Base-by-base conservation (phyloP, 2,113 vertebrate species). In the Neolamprologus devosi region DNA sequence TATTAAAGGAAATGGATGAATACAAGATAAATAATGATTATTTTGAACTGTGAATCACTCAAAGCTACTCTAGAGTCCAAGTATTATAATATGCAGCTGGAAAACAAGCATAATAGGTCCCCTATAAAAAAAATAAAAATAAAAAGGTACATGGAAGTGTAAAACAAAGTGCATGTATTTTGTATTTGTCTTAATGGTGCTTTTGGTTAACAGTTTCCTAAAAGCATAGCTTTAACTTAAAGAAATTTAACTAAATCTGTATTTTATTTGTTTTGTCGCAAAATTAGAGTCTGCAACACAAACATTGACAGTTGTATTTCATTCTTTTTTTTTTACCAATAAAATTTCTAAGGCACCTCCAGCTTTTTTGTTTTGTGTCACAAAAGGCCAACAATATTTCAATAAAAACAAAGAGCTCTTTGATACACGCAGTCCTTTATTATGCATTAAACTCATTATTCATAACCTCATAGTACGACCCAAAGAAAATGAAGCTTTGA, bases 341-440 rank as follows among this genome's bases (percentile, higher is more conserved):
- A 93, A 93, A 93, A 93, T 80, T 84, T 89, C 85, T 89, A 30
- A 83, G 7, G 81, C 33, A 57, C 92, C 47, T 82, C n/a, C 42
- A 79, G 51, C 33, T 37, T 65, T 63, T 92, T 92, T 78, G 19
- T 14, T 70, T 70, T 45, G 1, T 30, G 73, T 51, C 73, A 51
- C 73, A 51, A 78, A 78, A n/a, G 45, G 3, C 14, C 45, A 78
- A 78, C 0, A 33, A 78, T 49, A 75, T 81, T 83, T 68, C 87
- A 88, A 87, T 60, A 28, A 80, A 83, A 82, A 73, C 73, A 82
- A 89, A 88, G 73, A 68, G 11, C 42, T 58, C 49, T 82, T 88
- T 83, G 57, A 89, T 63, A 45, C 33, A 81, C 87, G 68, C 40
- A 92, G 54, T 45, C 40, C 42, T 93, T 94, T 94, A 95, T 93